These are phyloP conservation scores for Brachionus plicatilis DNA, from an alignment of 1,140 invertebrate genomes.

Conservation along the genomic window DNA sequence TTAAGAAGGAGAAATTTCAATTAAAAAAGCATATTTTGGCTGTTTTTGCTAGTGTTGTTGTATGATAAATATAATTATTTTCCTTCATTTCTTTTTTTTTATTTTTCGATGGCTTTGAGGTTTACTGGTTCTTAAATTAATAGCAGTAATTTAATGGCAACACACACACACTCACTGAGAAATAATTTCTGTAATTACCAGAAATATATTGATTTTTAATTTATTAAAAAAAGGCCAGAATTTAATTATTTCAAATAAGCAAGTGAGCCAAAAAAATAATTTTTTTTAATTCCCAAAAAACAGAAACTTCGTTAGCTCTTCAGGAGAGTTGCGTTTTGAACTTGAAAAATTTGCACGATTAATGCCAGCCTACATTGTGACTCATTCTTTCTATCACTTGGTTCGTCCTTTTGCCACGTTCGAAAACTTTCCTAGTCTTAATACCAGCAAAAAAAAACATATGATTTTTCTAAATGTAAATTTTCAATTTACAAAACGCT, in stretches of 20 bases:
- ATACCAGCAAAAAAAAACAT: not conserved
- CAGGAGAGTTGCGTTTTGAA: not conserved
- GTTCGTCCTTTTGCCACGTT: not conserved
- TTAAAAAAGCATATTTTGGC: not conserved
- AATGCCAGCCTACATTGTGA: not conserved
- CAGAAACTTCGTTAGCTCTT: not conserved
- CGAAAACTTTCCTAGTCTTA: not conserved
- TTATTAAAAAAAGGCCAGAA: not conserved
- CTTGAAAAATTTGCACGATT: no score
- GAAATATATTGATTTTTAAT: conserved; percentile 26
- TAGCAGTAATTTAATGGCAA: conserved; percentile 1
- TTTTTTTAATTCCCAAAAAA: not conserved
- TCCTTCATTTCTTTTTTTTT: not conserved
- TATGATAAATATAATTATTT: conserved; percentile 27
- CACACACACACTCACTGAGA: not conserved
- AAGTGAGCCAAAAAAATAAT: not conserved
- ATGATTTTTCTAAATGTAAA: not conserved
- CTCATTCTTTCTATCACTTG: not conserved
- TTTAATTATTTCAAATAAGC: not conserved
- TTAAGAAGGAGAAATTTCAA: not conserved
- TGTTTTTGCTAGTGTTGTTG: not conserved
- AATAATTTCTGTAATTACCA: conserved; percentile 14
- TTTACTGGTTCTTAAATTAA: not conserved
- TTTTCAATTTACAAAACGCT: conserved; percentile 2
- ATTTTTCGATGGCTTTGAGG: not conserved